Evolutionary conservation across 2,888 invertebrate genomes (phyloP).

Genomic region (Brassicogethes aeneus): DNA sequence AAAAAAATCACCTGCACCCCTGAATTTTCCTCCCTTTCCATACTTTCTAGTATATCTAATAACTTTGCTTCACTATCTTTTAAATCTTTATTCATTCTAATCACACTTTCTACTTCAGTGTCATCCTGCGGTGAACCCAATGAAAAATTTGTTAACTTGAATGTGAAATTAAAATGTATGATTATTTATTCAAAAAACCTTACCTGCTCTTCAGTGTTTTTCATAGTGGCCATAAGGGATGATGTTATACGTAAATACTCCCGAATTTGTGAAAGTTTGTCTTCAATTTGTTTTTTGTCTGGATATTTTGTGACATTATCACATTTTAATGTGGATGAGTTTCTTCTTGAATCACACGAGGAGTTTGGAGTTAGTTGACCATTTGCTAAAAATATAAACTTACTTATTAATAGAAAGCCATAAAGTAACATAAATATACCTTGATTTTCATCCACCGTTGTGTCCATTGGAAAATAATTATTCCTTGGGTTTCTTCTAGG

Average conservation of each 20-base stretch:
- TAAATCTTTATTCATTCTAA: conserved; percentile 58
- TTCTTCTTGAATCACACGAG: conserved; percentile 34
- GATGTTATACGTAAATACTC: conserved; percentile 65
- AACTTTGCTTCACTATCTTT: conserved; percentile 63
- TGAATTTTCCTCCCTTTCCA: conserved; percentile 19
- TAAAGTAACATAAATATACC: no score
- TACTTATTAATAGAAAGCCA: no score
- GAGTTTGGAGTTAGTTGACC: conserved; percentile 30
- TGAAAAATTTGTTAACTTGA: conserved; percentile 1
- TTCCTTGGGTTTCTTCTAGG: conserved; percentile 24
- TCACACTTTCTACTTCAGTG: conserved; percentile 48
- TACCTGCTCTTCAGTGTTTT: conserved; percentile 59
- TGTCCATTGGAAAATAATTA: conserved; percentile 25
- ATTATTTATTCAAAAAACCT: conserved; percentile 19
- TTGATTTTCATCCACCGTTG: conserved; percentile 17
- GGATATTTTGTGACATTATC: conserved; percentile 46
- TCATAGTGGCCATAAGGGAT: conserved; percentile 59
- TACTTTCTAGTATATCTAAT: conserved; percentile 45
- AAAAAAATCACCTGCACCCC: conserved; percentile 14
- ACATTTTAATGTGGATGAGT: conserved; percentile 37
- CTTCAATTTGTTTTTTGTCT: conserved; percentile 59
- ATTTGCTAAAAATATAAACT: conserved; percentile 21
- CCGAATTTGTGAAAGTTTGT: conserved; percentile 59
- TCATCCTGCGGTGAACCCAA: conserved; percentile 13
- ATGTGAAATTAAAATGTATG: neutral